A percentile compares a stretch with the other conserved stretches of the same genome.
Evolutionary conservation across 30 jellyfish, hydroid and myxozoan genomes (phyloP).

Genomic region (Mastigias papua): DNA sequence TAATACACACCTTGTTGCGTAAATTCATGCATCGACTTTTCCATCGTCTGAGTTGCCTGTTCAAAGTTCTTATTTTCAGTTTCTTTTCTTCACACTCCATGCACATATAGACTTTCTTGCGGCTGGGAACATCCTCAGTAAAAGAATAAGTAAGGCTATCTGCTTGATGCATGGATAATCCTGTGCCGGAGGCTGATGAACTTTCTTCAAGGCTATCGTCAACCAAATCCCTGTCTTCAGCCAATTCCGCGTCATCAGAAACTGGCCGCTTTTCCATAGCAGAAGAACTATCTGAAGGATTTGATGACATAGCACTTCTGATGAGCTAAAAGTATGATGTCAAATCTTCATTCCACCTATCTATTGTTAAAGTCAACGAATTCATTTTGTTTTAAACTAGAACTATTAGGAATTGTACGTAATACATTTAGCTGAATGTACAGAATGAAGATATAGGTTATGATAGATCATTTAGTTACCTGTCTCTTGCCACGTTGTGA

Average conservation of each 20-base stretch:
- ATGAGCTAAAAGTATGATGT: not conserved
- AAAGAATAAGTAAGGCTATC: not conserved
- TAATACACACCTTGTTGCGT: not conserved
- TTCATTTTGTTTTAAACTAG: not conserved
- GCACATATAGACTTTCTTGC: not conserved
- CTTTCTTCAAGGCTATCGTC: not conserved
- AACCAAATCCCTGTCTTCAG: not conserved
- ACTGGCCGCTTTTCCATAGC: not conserved
- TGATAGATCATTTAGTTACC: not conserved
- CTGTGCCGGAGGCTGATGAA: not conserved
- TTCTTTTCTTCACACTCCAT: not conserved
- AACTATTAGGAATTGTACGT: not conserved
- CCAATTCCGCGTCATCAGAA: not conserved
- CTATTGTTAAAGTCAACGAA: not conserved
- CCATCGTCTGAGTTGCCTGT: not conserved
- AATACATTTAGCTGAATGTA: not conserved
- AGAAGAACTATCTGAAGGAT: not conserved
- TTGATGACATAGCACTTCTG: not conserved
- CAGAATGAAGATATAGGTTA: not conserved
- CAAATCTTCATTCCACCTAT: not conserved
- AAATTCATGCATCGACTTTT: not conserved
- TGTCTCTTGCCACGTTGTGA: not conserved
- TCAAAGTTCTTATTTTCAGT: not conserved
- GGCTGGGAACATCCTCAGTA: not conserved
- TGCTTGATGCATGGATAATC: not conserved